phyloP scores from a whole-genome alignment of 2,113 vertebrate genomes.

The Phaethon lepturus region DNA sequence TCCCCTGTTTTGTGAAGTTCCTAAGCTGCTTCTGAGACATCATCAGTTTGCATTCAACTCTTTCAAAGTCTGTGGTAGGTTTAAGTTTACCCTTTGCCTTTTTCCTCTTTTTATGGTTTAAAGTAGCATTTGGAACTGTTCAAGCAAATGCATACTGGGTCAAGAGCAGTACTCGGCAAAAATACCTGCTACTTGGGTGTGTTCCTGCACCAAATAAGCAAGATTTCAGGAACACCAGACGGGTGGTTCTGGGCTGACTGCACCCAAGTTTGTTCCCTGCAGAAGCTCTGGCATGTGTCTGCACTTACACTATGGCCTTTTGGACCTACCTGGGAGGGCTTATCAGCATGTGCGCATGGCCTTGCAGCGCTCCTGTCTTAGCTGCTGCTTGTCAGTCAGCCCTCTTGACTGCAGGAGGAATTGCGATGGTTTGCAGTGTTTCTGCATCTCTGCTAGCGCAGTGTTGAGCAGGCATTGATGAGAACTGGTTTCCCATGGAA shows the following conservation, averaged over 20 bases:
- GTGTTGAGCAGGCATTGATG: accelerated
- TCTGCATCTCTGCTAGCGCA: neutral
- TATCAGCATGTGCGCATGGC: neutral
- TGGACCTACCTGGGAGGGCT: neutral
- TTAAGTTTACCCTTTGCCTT: neutral
- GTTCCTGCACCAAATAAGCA: neutral
- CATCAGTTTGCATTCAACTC: neutral
- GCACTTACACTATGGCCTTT: neutral
- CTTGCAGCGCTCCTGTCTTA: neutral
- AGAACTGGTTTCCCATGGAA: neutral
- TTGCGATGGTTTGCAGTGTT: neutral
- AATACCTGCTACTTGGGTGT: neutral
- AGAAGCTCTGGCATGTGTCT: neutral
- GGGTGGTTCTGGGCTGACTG: neutral
- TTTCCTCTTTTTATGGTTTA: neutral
- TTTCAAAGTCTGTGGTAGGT: neutral
- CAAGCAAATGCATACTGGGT: neutral
- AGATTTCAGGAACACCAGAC: neutral
- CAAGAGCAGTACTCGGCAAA: neutral
- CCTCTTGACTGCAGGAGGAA: neutral
- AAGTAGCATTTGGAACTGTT: neutral
- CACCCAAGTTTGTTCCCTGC: neutral
- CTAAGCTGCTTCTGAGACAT: neutral
- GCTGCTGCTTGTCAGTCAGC: neutral
- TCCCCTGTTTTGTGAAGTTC: neutral